Evolutionary conservation across 2,888 invertebrate genomes (phyloP).

Genomic region (Drosophila maculinotata): DNA sequence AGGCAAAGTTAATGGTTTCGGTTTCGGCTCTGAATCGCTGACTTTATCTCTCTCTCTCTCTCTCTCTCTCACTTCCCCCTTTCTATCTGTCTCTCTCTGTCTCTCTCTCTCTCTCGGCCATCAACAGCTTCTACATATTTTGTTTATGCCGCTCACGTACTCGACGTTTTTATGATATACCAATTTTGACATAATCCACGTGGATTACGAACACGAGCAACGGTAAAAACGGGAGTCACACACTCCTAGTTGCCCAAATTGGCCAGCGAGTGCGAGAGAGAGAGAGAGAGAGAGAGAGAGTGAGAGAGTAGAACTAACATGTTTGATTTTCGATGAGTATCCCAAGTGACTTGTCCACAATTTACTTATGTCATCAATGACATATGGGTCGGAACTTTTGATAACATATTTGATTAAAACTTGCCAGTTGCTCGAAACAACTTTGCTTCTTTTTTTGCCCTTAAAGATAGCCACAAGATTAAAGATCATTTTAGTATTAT

Average conservation of each 20-base stretch:
- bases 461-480: too few relatives aligned
- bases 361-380: slow-evolving; percentile 26
- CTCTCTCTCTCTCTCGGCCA: neutral
- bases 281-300: neutral
- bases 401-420: neutral
- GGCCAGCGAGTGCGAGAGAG: slow-evolving; percentile 29
- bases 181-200: slow-evolving; percentile 83
- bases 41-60: neutral
- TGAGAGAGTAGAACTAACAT: slow-evolving; percentile 2
- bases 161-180: slow-evolving; percentile 83
- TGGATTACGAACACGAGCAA: slow-evolving; percentile 71
- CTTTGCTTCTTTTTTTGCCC: too few relatives aligned
- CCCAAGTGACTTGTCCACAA: slow-evolving; percentile 19
- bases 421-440: too few relatives aligned
- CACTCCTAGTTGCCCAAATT: slow-evolving; percentile 48
- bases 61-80: neutral
- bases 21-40: slow-evolving; percentile 36
- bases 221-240: slow-evolving; percentile 14
- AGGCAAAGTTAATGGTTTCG: slow-evolving; percentile 60
- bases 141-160: slow-evolving; percentile 73
- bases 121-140: slow-evolving; percentile 33
- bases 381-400: neutral
- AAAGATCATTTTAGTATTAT: too few relatives aligned
- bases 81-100: neutral
- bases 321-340: slow-evolving; percentile 29